Conservation (phyloP, 2,113 vertebrate species). For the Phasianus colchicus region DNA sequence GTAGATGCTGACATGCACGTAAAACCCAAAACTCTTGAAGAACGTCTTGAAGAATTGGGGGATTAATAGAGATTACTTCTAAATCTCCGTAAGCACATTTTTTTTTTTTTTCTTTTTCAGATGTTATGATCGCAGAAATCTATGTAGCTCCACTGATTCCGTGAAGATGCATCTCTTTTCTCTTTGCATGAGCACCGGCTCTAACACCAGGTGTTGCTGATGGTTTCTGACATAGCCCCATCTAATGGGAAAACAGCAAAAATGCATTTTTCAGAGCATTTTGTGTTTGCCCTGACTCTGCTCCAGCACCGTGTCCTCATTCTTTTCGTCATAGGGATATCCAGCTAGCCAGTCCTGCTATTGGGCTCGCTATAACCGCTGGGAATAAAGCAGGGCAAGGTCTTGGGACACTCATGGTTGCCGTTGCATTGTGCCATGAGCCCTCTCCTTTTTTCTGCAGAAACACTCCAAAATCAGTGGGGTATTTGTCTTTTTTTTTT, state of each 20-base stretch:
- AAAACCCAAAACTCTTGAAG: neutral
- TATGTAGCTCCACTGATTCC: neutral
- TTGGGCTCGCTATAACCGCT: too few species aligned
- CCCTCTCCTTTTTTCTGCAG: neutral
- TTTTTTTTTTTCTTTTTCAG: neutral
- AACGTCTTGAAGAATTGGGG: neutral
- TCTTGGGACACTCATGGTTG: accelerated
- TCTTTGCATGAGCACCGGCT: neutral
- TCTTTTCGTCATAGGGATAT: neutral
- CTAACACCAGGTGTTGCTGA: neutral
- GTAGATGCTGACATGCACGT: neutral
- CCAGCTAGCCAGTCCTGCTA: neutral
- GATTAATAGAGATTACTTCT: neutral
- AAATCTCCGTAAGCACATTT: neutral
- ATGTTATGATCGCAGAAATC: neutral
- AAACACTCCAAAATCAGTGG: neutral
- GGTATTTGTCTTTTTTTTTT: neutral
- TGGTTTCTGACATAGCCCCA: neutral
- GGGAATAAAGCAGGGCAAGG: neutral
- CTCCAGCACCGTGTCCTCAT: neutral
- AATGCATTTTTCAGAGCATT: neutral
- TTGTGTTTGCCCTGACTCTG: accelerated
- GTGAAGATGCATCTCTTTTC: neutral
- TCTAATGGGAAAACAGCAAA: neutral
- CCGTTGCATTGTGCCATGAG: neutral